Evolutionary conservation across 2,888 invertebrate species (phyloP), one percentile per base, ranked within the genome.

Genomic region (Callimorpha dominula): DNA sequence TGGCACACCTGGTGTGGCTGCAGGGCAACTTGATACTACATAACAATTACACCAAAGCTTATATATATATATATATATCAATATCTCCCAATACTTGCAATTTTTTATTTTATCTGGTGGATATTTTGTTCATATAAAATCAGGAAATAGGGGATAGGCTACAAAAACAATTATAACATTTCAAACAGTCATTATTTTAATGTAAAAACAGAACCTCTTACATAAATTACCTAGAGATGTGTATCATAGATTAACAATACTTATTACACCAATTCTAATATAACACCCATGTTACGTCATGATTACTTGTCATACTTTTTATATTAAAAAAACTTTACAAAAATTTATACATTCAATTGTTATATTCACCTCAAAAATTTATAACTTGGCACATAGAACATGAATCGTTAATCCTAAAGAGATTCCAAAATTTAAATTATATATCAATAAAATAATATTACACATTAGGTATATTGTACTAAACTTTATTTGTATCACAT

Each of bases 141-240:
- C 4, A 8, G 15, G 4, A 12, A 57, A 20, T 43, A 31, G 14
- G 52, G 31, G 46, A 63, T 54, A 9, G 8, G 62, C 57, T n/a
- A 57, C 46, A 5, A 40, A 66, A 73, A 67, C 31, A 72, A 89
- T 87, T 85, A 84, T 88, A 90, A 91, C 81, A 83, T 82, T 80
- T 81, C 68, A 78, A 94, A 94, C 94, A 94, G 90, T 92, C 89
- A 92, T 87, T 91, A 90, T 91, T 95, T 94, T 93, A 92, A 89
- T 94, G 90, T 94, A 94, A 92, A 95, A 94, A 93, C 94, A 92
- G 86, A 94, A 93, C 86, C 87, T 92, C 86, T 90, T 93, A 92
- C 90, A 91, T 86, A 90, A 89, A 60, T 88, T 86, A 85, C 83
- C 89, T 91, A 89, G 87, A 88, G 87, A 87, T 86, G 87, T 89